Evolutionary conservation across 2,888 invertebrate species (phyloP), one percentile per base, ranked within the genome.

Genomic region (Ashinkailepas kermadecensis): DNA sequence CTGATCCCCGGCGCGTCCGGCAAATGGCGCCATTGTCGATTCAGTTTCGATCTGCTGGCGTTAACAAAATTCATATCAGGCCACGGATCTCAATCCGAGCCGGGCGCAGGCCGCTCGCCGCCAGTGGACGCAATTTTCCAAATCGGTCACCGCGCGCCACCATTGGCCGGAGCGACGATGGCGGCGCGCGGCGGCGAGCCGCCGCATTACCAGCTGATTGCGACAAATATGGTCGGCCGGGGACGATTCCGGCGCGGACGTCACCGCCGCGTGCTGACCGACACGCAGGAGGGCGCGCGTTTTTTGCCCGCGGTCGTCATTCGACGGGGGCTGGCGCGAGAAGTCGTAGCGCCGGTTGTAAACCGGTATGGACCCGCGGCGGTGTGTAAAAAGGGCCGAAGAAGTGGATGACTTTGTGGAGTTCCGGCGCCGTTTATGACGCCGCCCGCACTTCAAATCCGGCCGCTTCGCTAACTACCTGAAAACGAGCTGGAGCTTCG

Each of bases 41-140:
- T 54, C 74, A 74, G 54, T 54, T 74, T 74, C 74, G 56, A 74
- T 74, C 21, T 74, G 74, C 56, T 21, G 74, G 74, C 74, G 74
- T 74, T 74, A 74, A 56, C 74, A 74, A 74, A 74, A 74, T 74
- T 74, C 74, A 74, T 74, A 74, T 74, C 74, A 74, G 56, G 54
- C 9, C 39, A 13, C 39, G 70, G 70, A 70, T 70, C 70, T 70
- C 70, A 70, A 70, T 70, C 70, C 70, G 15, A 3, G 15, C 3
- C 70, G 70, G 12, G 15, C 6, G 1, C 23, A 2, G 23, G 0
- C 39, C 6, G 15, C 6, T 15, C 8, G 25, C 70, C 4, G 7
- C 70, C 12, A 0, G 25, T 7, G 39, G 39, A 39, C 70, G 39
- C 70, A 70, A 70, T 70, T 70, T 25, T 70, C 70, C 70, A 70